Conservation (phyloP, 2,888 invertebrate genomes). For the Platerodrilus igneus region DNA sequence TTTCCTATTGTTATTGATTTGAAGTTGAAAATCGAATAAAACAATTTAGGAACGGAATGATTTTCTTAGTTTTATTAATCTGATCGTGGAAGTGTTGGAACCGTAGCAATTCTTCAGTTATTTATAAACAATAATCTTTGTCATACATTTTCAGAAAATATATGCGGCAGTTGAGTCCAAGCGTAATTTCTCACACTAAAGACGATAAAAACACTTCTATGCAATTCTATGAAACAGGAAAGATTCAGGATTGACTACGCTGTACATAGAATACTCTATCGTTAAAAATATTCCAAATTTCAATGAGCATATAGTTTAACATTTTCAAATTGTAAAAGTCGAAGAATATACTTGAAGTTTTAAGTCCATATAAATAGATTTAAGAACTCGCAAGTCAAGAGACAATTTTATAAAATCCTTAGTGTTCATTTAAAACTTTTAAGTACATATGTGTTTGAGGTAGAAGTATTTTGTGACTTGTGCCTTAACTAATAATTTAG, state of each 20-base stretch:
- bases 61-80: too few relatives aligned
- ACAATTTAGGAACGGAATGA: constrained; percentile 9
- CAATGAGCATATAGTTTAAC: constrained; percentile 9
- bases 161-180: constrained; percentile 6
- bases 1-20: too few relatives aligned
- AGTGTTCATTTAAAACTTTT: too few relatives aligned
- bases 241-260: constrained; percentile 13
- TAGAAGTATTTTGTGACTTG: too few relatives aligned
- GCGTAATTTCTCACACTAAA: constrained; percentile 23
- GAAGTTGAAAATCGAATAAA: constrained; percentile 7
- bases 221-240: constrained; percentile 16
- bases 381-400: too few relatives aligned
- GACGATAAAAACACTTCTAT: constrained; percentile 16
- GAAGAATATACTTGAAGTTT: too few relatives aligned
- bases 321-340: constrained; percentile 4
- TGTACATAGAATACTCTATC: constrained; percentile 11
- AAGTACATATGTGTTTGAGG: too few relatives aligned
- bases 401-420: too few relatives aligned
- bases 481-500: too few relatives aligned
- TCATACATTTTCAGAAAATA: constrained; percentile 3
- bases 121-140: too few relatives aligned
- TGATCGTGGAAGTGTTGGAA: constrained; percentile 4
- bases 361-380: too few relatives aligned
- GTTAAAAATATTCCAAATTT: constrained; percentile 12
- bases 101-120: constrained; percentile 11